A percentile compares a stretch with the other conserved stretches of the same genome.
These are phyloP conservation scores for Scaptomyza pallida DNA, from an alignment of 1,140 invertebrate species.

Conservation along the genomic window DNA sequence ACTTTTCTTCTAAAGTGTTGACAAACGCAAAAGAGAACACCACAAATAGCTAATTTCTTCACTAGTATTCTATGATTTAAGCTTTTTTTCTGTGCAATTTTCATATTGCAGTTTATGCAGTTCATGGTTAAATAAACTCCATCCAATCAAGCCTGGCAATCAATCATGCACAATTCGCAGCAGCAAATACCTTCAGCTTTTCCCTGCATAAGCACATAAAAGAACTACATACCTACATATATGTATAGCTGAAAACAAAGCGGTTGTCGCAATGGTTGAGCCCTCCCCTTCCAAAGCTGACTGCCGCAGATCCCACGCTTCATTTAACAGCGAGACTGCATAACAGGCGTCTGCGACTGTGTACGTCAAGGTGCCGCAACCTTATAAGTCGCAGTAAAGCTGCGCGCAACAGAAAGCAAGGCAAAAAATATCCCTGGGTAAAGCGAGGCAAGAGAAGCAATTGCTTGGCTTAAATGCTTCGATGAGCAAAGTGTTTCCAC, in stretches of 20 bases:
- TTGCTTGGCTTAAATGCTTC: slow-evolving; percentile 67
- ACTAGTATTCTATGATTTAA: background rate
- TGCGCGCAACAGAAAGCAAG: slow-evolving; percentile 14
- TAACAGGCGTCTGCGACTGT: background rate
- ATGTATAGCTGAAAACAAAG: background rate
- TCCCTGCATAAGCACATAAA: background rate
- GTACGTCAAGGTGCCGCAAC: slow-evolving; percentile 32
- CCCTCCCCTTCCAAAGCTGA: slow-evolving; percentile 4
- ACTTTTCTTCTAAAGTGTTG: background rate
- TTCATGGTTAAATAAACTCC: slow-evolving; percentile 6
- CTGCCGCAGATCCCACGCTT: slow-evolving; percentile 62
- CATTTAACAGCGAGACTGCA: slow-evolving; percentile 47
- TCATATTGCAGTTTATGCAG: background rate
- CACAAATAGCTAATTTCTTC: background rate
- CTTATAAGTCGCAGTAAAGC: slow-evolving; percentile 28
- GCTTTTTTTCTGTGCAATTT: background rate
- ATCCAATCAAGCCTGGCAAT: slow-evolving; percentile 48
- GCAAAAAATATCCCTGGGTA: slow-evolving; percentile 21
- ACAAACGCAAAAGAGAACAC: background rate
- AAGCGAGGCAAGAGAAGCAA: slow-evolving; percentile 49
- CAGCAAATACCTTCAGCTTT: slow-evolving; percentile 44
- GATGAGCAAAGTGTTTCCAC: slow-evolving; percentile 49
- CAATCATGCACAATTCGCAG: slow-evolving; percentile 53
- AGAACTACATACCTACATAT: background rate
- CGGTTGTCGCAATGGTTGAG: slow-evolving; percentile 34